Evolutionary conservation across 2,797 vertebrate genomes (phyloP).

Genomic region (Neopelma chrysocephalum): DNA sequence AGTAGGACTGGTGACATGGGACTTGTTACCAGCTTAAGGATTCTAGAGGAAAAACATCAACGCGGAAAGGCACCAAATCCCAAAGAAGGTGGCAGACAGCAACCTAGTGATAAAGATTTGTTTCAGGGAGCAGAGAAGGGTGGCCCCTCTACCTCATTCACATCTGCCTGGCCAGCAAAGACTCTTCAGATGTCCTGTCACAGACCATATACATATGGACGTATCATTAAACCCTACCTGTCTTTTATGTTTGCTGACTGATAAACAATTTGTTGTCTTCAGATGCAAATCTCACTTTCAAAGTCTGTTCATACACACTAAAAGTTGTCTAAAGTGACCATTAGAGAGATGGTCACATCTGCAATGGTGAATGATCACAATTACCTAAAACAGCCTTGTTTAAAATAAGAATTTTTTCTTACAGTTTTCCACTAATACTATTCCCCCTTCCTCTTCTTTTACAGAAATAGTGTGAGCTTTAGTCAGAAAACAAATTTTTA

Average conservation of each 20-base stretch:
- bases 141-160: not conserved
- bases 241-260: not conserved
- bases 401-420: not conserved
- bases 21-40: not conserved
- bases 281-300: not conserved
- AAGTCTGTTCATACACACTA: not conserved
- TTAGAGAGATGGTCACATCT: accelerated
- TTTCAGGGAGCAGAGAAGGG: not conserved
- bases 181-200: not conserved
- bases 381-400: not conserved
- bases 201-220: accelerated
- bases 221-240: not conserved
- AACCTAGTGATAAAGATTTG: not conserved
- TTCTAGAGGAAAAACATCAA: not conserved
- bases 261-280: not conserved
- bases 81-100: not conserved
- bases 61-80: not conserved
- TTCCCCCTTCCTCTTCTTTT: not conserved
- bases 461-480: not conserved
- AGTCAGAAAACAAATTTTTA: not conserved
- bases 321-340: not conserved
- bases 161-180: not conserved
- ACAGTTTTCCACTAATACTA: not conserved
- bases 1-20: not conserved
- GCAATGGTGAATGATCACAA: not conserved